phyloP scores from a whole-genome alignment of 2,797 vertebrate genomes.

The Danio jaintianensis region DNA sequence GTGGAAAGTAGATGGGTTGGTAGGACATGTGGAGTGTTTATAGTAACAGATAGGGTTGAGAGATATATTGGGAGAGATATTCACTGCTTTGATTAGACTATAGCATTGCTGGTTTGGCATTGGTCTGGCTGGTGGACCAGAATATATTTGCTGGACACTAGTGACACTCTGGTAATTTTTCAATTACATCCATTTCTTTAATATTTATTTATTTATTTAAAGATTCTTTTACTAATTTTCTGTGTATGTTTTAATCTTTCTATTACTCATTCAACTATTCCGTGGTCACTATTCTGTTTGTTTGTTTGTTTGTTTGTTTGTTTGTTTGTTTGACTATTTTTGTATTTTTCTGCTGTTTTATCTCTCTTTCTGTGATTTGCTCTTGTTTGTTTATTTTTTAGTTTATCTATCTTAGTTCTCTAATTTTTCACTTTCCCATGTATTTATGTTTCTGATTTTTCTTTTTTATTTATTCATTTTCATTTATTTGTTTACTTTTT shows the following conservation, averaged over 20 bases:
- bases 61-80: neutral
- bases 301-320: too few relatives aligned
- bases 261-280: too few relatives aligned
- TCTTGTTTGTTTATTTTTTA: neutral
- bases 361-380: too few relatives aligned
- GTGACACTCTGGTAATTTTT: neutral
- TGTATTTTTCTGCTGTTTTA: neutral
- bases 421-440: neutral
- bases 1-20: conserved; percentile 8
- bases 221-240: neutral
- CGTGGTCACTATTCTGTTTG: neutral
- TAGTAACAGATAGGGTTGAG: conserved; percentile 5
- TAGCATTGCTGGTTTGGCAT: neutral
- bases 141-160: neutral
- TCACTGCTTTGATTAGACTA: neutral
- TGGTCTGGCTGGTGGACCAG: neutral
- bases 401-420: neutral
- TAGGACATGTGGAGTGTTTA: conserved; percentile 7
- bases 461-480: neutral
- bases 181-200: too few relatives aligned
- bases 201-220: neutral
- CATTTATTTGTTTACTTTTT: neutral
- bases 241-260: neutral
- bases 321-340: neutral
- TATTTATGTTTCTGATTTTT: neutral